Evolutionary conservation across 2,113 vertebrate species (phyloP).

Genomic region (Philantomba maxwellii): DNA sequence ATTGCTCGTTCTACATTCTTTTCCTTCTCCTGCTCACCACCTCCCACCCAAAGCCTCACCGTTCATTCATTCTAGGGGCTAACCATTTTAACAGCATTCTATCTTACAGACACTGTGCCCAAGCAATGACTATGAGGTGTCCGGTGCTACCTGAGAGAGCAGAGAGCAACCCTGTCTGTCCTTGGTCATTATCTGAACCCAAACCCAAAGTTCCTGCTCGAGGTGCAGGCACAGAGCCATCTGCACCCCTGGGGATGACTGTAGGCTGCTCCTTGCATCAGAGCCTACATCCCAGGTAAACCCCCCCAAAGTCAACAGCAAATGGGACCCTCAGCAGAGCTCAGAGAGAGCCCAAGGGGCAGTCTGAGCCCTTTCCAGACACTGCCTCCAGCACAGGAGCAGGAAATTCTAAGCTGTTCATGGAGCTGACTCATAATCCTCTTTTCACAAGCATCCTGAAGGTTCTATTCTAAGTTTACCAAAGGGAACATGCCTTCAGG

Average conservation of each 20-base stretch:
- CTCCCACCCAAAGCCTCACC: background rate
- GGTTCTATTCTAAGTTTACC: constrained; percentile 11
- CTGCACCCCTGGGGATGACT: background rate
- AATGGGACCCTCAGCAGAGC: background rate
- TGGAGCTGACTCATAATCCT: background rate
- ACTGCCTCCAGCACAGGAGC: background rate
- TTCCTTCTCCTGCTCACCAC: background rate
- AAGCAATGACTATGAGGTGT: background rate
- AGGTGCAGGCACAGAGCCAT: background rate
- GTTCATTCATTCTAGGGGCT: background rate
- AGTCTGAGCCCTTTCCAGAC: background rate
- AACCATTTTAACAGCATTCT: background rate
- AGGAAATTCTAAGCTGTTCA: background rate
- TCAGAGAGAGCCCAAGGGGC: background rate
- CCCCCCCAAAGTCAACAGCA: background rate
- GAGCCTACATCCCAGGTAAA: background rate
- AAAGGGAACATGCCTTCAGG: constrained; percentile 37
- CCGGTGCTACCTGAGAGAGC: background rate
- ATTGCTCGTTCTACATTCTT: background rate
- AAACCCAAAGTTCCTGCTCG: background rate
- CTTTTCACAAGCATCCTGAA: background rate
- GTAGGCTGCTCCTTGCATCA: background rate
- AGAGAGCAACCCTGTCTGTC: background rate
- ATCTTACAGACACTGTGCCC: background rate
- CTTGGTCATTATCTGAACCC: background rate